Evolutionary conservation across 2,113 vertebrate species (phyloP).

Genomic region (Pedetes capensis): DNA sequence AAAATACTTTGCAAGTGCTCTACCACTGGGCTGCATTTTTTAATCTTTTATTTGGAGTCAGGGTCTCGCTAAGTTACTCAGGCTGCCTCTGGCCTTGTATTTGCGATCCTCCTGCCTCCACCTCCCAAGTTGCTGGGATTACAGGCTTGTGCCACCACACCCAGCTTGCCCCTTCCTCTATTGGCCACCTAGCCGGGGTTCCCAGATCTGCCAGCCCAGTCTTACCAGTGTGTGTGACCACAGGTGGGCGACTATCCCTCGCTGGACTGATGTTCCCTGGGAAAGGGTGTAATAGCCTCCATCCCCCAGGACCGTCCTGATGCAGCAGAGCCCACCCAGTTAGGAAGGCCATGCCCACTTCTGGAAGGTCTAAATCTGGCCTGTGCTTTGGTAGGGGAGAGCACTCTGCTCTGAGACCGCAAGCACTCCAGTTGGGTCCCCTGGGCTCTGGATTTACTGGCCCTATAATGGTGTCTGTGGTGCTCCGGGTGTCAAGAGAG

Average conservation of each 20-base stretch:
- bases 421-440: accelerated
- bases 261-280: neutral
- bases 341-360: neutral
- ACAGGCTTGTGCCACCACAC: too few relatives aligned
- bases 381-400: neutral
- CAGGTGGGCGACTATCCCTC: neutral
- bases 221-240: accelerated
- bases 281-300: neutral
- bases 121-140: too few relatives aligned
- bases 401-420: neutral
- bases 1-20: too few relatives aligned
- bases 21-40: too few relatives aligned
- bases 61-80: too few relatives aligned
- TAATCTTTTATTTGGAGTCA: too few relatives aligned
- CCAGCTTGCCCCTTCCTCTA: too few relatives aligned
- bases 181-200: neutral
- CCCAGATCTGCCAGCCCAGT: neutral
- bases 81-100: too few relatives aligned
- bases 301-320: neutral
- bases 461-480: neutral
- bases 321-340: neutral
- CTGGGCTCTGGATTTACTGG: neutral
- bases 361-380: neutral
- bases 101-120: too few relatives aligned
- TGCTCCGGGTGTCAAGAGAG: neutral